Base-by-base conservation (phyloP, 1,140 invertebrate genomes). In the Prorops nasuta region DNA sequence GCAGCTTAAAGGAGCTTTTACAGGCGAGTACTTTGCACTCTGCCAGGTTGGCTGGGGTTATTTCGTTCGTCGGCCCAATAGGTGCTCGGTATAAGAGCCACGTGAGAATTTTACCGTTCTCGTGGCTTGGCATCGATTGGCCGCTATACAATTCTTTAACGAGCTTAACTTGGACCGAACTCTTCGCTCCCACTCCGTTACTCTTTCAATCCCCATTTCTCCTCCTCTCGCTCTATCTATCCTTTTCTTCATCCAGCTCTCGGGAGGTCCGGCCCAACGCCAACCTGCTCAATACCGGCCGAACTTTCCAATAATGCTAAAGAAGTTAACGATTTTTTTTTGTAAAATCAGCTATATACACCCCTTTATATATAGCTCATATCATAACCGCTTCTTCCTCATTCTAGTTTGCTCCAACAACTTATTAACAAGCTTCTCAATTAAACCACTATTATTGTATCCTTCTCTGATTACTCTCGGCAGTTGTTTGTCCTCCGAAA, bases 291-390 rank as follows among this genome's bases (percentile, higher is more conserved):
- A 46, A 48, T 56, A 47, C 50, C 53, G 45, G 51, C 45, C 35
- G 58, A 67, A 67, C 44, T 64, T 66, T 66, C 61, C 51, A 64
- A 67, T 67, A 66, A 63, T 58, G 46, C 44, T 24, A 50, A 59
- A 65, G 39, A 58, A 67, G 60, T 63, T 67, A 63, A 42, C 54
- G 44, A 65, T 63, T 59, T 67, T 67, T 52, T 44, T 38, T 21
- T 17, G 17, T 28, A 22, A 39, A 47, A 52, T 44, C 49, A 32
- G 42, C 38, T 43, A 48, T 54, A 60, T 21, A 41, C 9, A 15
- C 31, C 15, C 17, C 14, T 34, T 28, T 40, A 28, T 37, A 3
- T 22, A 22, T 10, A n/a, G n/a, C n/a, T n/a, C n/a, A n/a, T n/a
- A n/a, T n/a, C n/a, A n/a, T n/a, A n/a, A n/a, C n/a, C n/a, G n/a